A percentile compares a stretch with the other conserved stretches of the same genome.
phyloP scores from a whole-genome alignment of 2,113 vertebrate genomes.

The Nettapus auritus region DNA sequence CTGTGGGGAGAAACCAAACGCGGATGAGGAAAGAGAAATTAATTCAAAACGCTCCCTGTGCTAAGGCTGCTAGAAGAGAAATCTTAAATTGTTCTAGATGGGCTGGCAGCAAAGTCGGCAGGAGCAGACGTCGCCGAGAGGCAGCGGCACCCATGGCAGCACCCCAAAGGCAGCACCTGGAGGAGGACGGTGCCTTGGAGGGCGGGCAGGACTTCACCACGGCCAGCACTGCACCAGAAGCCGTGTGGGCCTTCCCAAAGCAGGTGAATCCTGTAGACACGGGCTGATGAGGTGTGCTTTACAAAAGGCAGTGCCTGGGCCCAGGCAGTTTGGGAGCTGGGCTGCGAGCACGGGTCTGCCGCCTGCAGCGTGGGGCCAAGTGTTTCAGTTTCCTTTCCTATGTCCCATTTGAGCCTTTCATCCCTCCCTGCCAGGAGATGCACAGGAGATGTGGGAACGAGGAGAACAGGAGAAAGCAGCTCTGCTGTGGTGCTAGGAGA shows the following conservation, averaged over 20 bases:
- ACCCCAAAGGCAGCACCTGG: fast-evolving
- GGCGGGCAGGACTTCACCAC: fast-evolving
- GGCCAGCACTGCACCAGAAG: not conserved
- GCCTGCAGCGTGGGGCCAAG: not conserved
- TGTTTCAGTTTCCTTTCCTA: not conserved
- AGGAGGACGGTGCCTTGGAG: not conserved
- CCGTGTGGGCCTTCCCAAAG: not conserved
- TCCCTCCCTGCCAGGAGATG: not conserved
- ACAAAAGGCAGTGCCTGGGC: not conserved
- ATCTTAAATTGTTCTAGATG: not conserved
- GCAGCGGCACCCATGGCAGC: not conserved
- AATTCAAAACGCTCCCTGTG: not conserved
- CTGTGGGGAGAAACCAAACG: not conserved
- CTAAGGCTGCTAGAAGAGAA: not conserved
- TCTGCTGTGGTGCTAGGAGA: not conserved
- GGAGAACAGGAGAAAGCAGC: not conserved
- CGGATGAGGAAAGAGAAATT: not conserved
- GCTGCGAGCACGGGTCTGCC: not conserved
- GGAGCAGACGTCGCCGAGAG: fast-evolving
- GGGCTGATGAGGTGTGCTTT: not conserved
- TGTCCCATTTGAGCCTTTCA: not conserved
- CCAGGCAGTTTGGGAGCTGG: not conserved
- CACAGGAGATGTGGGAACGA: not conserved
- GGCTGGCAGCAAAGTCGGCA: not conserved
- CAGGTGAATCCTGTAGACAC: not conserved